Percentiles rank a stretch among this genome's conserved stretches.
phyloP scores from a whole-genome alignment of 2,797 vertebrate genomes.

The Cyprinodon diabolis region DNA sequence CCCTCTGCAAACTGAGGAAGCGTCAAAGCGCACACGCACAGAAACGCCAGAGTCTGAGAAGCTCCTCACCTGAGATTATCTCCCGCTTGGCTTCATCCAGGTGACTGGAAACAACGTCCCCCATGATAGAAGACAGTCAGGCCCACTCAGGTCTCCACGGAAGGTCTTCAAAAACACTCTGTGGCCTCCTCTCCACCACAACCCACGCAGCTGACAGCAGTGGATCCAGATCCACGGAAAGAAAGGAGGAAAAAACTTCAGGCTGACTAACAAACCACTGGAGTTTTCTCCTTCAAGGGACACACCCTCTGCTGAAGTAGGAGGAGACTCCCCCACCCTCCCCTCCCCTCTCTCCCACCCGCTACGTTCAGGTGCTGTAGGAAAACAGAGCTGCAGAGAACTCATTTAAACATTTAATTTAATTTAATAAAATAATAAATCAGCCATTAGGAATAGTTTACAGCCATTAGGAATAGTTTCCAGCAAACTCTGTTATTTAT shows the following conservation, averaged over 20 bases:
- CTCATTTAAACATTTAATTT: too few species aligned
- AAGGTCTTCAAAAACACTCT: background rate
- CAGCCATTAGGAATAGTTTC: too few species aligned
- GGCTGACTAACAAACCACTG: background rate
- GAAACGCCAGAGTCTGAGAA: background rate
- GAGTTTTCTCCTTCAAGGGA: conserved; percentile 20
- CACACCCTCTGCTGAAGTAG: conserved; percentile 66
- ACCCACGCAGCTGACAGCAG: background rate
- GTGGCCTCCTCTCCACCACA: background rate
- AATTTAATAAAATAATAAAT: too few species aligned
- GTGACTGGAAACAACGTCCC: conserved; percentile 92
- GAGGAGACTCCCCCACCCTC: conserved; percentile 9
- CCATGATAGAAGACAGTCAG: conserved; percentile 79
- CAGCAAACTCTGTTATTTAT: too few species aligned
- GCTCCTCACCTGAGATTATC: conserved; percentile 86
- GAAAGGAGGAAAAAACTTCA: background rate
- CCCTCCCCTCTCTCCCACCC: conserved; percentile 7
- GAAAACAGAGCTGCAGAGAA: conserved; percentile 3
- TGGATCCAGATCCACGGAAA: too few species aligned
- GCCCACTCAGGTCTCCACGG: conserved; percentile 18
- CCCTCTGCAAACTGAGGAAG: background rate
- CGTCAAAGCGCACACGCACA: conserved; percentile 25
- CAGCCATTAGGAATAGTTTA: too few species aligned
- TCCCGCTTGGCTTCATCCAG: conserved; percentile 91
- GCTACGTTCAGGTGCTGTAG: conserved; percentile 21